Percentiles rank a stretch among this genome's conserved stretches.
These are phyloP conservation scores for Silurus asotus DNA, from an alignment of 2,113 vertebrate species.

Conservation along the genomic window DNA sequence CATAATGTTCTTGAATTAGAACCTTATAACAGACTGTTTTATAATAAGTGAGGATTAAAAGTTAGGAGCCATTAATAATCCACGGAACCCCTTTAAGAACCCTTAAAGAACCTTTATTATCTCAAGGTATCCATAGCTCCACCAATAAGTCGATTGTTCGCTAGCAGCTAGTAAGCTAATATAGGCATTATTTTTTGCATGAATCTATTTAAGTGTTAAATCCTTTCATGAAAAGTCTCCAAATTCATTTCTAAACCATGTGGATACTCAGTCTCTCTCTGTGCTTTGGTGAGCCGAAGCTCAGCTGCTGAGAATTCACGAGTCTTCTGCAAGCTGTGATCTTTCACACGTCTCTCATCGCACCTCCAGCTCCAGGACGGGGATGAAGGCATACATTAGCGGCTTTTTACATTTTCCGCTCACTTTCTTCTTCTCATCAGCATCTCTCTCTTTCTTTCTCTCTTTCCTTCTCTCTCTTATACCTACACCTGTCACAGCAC, in stretches of 20 bases:
- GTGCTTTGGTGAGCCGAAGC: slow-evolving; percentile 44
- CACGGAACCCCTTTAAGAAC: not conserved
- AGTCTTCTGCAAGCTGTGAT: slow-evolving; percentile 65
- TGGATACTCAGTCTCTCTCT: not conserved
- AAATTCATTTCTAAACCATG: not conserved
- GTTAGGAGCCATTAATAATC: not conserved
- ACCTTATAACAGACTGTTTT: not conserved
- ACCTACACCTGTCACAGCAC: slow-evolving; percentile 78
- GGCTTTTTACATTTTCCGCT: slow-evolving; percentile 57
- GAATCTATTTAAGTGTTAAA: not conserved
- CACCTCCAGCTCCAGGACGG: slow-evolving; percentile 54
- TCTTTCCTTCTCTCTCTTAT: slow-evolving; percentile 62
- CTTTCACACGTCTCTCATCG: slow-evolving; percentile 72
- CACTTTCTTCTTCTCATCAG: slow-evolving; percentile 55
- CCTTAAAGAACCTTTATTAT: not conserved
- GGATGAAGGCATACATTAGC: slow-evolving; percentile 68
- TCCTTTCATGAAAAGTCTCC: too few species aligned
- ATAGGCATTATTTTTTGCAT: not conserved
- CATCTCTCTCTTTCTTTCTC: slow-evolving; percentile 39
- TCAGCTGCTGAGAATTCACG: slow-evolving; percentile 70
- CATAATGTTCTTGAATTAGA: not conserved
- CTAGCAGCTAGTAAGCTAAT: not conserved
- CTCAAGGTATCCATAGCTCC: not conserved
- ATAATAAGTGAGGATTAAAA: not conserved
- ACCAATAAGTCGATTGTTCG: not conserved